A percentile compares a stretch with the other conserved stretches of the same genome.
These are phyloP conservation scores for Caerostris extrusa DNA, from an alignment of 1,140 invertebrate species.

Conservation along the genomic window DNA sequence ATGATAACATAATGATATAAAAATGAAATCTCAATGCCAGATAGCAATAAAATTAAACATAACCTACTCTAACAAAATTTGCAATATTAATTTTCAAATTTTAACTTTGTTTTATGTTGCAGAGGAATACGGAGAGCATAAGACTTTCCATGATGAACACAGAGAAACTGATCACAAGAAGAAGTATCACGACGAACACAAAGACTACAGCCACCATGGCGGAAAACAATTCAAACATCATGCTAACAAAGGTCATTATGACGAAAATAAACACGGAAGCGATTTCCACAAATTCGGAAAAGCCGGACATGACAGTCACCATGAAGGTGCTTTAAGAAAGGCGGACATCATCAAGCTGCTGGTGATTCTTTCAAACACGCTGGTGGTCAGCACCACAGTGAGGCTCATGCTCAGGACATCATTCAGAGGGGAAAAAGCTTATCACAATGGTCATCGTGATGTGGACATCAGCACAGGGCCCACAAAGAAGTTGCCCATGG, in stretches of 20 bases:
- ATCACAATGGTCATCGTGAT: constrained; percentile 52
- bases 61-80: background rate
- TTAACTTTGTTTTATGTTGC: background rate
- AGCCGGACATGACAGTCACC: constrained; percentile 56
- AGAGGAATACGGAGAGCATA: constrained; percentile 79
- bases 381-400: constrained; percentile 35
- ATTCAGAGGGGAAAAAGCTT: constrained; percentile 28
- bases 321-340: constrained; percentile 60
- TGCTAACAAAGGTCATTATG: constrained; percentile 70
- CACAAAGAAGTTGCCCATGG: constrained; percentile 64
- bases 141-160: constrained; percentile 79
- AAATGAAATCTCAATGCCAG: no score
- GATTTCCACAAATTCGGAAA: constrained; percentile 77
- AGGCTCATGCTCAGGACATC: constrained; percentile 50
- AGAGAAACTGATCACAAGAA: constrained; percentile 78
- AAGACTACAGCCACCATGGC: constrained; percentile 71
- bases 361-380: constrained; percentile 62
- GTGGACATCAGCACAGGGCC: constrained; percentile 64
- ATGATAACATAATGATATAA: no score
- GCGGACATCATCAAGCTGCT: constrained; percentile 66
- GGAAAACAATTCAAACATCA: constrained; percentile 73
- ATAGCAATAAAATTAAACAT: no score
- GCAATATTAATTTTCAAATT: background rate
- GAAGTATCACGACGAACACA: constrained; percentile 77
- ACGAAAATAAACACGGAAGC: constrained; percentile 76